These are phyloP conservation scores for Meteorus colon DNA, from an alignment of 2,888 invertebrate genomes.

Conservation along the genomic window DNA sequence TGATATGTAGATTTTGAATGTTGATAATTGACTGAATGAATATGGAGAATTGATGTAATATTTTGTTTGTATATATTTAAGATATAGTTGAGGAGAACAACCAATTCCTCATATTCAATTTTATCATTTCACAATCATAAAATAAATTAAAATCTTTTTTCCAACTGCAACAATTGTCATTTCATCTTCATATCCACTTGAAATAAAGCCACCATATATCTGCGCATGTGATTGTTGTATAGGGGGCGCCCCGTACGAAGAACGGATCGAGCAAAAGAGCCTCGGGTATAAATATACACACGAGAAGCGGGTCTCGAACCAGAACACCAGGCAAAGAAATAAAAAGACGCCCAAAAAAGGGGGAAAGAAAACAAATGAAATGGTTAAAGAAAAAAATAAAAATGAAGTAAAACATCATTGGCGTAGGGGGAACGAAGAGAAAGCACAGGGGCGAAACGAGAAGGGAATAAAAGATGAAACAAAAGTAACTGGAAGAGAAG, in stretches of 20 bases:
- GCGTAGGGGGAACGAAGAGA: slow-evolving; percentile 31
- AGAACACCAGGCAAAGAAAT: slow-evolving; percentile 37
- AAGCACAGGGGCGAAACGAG: slow-evolving; percentile 46
- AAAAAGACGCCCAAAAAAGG: slow-evolving; percentile 36
- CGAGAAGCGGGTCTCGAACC: slow-evolving; percentile 42
- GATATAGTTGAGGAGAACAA: no score
- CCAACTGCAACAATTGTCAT: slow-evolving; percentile 2
- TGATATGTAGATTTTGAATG: no score
- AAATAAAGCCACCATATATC: slow-evolving; percentile 47
- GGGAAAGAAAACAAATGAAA: slow-evolving; percentile 37
- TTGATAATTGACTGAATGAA: no score
- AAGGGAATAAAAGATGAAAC: slow-evolving; percentile 65
- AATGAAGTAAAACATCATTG: slow-evolving; percentile 10
- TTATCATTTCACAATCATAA: no score
- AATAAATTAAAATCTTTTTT: not conserved
- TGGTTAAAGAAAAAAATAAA: slow-evolving; percentile 25
- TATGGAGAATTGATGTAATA: no score
- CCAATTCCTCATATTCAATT: no score
- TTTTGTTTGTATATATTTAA: no score
- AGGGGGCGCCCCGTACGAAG: slow-evolving; percentile 31
- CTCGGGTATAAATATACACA: slow-evolving; percentile 65
- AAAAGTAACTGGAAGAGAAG: slow-evolving; percentile 57
- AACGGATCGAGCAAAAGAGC: slow-evolving; percentile 54
- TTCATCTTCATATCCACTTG: slow-evolving; percentile 33
- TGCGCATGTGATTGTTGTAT: slow-evolving; percentile 44